Percentiles rank a stretch among this genome's conserved stretches.
These are phyloP conservation scores for Heliangelus exortis DNA, from an alignment of 2,797 vertebrate species.

Conservation along the genomic window DNA sequence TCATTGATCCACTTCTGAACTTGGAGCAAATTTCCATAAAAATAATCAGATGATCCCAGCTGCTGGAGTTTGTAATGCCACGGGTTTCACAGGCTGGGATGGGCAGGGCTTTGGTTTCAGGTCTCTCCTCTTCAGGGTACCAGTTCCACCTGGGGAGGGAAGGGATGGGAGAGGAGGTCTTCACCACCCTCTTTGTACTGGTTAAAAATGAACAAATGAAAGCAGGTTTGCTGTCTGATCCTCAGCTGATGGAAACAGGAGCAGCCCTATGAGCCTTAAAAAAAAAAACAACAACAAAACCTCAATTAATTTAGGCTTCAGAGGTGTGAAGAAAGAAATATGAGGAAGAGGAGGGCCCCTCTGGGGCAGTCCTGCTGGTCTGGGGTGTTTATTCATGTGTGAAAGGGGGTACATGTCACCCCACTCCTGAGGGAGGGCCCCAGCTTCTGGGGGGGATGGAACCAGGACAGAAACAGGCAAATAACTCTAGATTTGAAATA, in stretches of 20 bases:
- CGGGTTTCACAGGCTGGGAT: not conserved
- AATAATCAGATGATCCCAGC: conserved; percentile 45
- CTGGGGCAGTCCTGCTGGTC: not conserved
- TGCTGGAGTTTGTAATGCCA: not conserved
- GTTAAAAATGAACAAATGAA: not conserved
- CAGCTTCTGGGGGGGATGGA: not conserved
- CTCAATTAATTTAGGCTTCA: not conserved
- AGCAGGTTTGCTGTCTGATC: not conserved
- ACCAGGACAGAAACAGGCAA: not conserved
- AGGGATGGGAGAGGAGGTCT: not conserved
- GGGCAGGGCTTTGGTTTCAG: not conserved
- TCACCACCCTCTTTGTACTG: not conserved
- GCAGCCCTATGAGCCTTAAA: not conserved
- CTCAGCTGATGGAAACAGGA: not conserved
- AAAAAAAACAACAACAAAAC: not conserved
- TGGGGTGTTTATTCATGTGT: not conserved
- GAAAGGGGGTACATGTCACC: not conserved
- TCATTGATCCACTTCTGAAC: conserved; percentile 65
- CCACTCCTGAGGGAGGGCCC: not conserved
- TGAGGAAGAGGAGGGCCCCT: not conserved
- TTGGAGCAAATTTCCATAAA: conserved; percentile 60
- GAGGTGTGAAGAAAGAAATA: not conserved
- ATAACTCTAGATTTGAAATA: not conserved
- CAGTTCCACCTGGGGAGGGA: not conserved
- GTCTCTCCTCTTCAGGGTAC: not conserved